Percentiles rank a stretch among this genome's conserved stretches.
Conservation (phyloP, 1,140 invertebrate genomes). For the Hestina assimilis region DNA sequence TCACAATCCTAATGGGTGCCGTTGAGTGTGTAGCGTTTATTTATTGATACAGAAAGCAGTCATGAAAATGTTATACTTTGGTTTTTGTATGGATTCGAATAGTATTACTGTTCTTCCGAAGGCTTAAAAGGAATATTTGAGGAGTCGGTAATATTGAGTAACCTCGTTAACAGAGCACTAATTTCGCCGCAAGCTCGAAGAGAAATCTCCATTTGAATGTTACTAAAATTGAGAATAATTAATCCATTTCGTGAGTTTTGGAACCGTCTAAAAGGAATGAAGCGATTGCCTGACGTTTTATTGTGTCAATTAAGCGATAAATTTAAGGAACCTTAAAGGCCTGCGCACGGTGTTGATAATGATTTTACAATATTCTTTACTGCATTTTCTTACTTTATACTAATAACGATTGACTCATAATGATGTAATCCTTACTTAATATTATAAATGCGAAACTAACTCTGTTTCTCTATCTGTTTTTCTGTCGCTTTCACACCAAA, state of each 20-base stretch:
- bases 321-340: slow-evolving; percentile 41
- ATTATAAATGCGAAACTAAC: too few relatives aligned
- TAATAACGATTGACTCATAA: too few relatives aligned
- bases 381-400: neutral
- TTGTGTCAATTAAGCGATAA: slow-evolving; percentile 62
- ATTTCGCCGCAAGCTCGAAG: slow-evolving; percentile 31
- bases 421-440: too few relatives aligned
- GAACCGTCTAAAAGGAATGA: slow-evolving; percentile 45
- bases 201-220: slow-evolving; percentile 50
- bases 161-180: slow-evolving; percentile 37
- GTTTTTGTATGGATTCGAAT: too few relatives aligned
- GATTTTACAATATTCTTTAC: slow-evolving; percentile 28
- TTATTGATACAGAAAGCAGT: too few relatives aligned
- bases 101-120: neutral
- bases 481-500: too few relatives aligned
- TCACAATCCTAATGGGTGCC: too few relatives aligned
- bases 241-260: slow-evolving; percentile 48
- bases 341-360: slow-evolving; percentile 27
- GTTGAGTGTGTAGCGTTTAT: too few relatives aligned
- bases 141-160: slow-evolving; percentile 27
- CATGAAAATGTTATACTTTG: too few relatives aligned
- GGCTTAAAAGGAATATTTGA: neutral
- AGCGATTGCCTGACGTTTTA: slow-evolving; percentile 55
- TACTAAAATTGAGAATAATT: slow-evolving; percentile 52
- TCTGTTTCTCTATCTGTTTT: too few relatives aligned